phyloP scores from a whole-genome alignment of 1,140 invertebrate species.

The Metopolophium dirhodum region DNA sequence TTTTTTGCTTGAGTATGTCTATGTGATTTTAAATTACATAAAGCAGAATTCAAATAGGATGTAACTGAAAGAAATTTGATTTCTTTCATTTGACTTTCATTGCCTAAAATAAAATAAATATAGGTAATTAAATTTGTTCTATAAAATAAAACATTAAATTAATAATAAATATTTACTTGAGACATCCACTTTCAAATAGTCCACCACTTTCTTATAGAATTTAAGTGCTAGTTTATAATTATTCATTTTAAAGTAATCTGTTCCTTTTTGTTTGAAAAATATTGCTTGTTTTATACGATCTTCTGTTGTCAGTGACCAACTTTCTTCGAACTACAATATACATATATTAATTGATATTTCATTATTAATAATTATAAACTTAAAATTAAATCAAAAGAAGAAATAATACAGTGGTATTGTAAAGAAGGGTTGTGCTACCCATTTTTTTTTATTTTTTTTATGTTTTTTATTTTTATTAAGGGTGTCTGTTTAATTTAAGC shows the following conservation, averaged over 20 bases:
- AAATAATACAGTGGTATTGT: not conserved
- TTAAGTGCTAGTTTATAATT: conserved; percentile 84
- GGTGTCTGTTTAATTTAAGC: too few species aligned
- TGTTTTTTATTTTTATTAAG: not conserved
- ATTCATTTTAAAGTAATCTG: conserved; percentile 83
- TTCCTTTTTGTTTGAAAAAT: conserved; percentile 89
- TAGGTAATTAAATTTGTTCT: not conserved
- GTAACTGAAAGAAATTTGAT: conserved; percentile 74
- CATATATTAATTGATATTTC: not conserved
- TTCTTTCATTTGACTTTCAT: conserved; percentile 66
- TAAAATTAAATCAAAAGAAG: not conserved
- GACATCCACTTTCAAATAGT: conserved; percentile 66
- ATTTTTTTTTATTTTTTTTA: not conserved
- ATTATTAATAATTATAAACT: conserved; percentile 38
- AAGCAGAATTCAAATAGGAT: conserved; percentile 81
- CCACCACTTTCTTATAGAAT: conserved; percentile 82
- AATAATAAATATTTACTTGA: not conserved
- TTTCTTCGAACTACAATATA: conserved; percentile 69
- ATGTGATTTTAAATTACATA: conserved; percentile 82
- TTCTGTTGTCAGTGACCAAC: conserved; percentile 79
- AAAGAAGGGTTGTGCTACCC: not conserved
- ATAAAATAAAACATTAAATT: not conserved
- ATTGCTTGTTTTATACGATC: conserved; percentile 85
- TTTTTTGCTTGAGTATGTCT: conserved; percentile 76
- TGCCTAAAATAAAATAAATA: conserved; percentile 60